Evolutionary conservation across 2,113 vertebrate species (phyloP).

Genomic region (Cyanoderma ruficeps): DNA sequence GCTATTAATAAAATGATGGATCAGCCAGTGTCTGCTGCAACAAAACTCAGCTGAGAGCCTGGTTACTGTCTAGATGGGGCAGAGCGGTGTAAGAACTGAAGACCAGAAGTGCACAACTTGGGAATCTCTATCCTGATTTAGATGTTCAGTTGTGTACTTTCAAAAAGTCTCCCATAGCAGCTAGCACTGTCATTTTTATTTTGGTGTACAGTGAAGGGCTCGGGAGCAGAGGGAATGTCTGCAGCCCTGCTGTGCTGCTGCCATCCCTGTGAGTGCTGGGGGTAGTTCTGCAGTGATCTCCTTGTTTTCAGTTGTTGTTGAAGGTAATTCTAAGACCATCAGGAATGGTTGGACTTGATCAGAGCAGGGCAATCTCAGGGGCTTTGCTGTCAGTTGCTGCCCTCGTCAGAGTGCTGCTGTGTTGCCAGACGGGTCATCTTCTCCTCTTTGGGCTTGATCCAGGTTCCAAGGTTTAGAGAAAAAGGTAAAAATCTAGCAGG

Average conservation of each 20-base stretch:
- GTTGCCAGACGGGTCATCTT: neutral
- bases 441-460: neutral
- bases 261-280: fast-evolving
- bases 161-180: neutral
- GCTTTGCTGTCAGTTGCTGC: neutral
- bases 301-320: neutral
- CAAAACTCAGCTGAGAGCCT: neutral
- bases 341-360: neutral
- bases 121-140: neutral
- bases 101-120: neutral
- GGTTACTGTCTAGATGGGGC: neutral
- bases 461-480: neutral
- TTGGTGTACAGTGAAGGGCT: neutral
- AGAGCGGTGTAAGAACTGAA: neutral
- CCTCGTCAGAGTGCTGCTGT: neutral
- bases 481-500: neutral
- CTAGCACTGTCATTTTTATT: neutral
- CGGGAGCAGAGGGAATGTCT: neutral
- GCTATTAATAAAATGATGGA: constrained; percentile 60
- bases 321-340: neutral
- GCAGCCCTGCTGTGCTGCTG: neutral
- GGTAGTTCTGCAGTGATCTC: neutral
- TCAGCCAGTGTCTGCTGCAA: neutral
- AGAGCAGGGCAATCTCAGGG: neutral
- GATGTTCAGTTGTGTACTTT: neutral